Conservation (phyloP, 2,113 vertebrate species). For the Illadopsis cleaveri region DNA sequence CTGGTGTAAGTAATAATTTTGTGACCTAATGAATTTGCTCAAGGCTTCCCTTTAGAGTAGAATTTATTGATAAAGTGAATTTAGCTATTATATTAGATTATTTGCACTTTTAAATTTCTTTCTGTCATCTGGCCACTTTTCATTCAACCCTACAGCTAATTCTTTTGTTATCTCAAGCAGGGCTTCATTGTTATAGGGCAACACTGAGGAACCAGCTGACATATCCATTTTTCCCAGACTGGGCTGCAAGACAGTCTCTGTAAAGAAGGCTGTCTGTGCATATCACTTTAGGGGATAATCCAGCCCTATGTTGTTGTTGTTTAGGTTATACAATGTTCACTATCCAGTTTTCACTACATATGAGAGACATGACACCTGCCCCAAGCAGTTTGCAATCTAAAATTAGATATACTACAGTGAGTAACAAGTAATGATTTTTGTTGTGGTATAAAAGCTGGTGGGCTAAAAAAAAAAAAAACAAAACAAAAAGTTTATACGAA, state of each 20-base stretch:
- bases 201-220: neutral
- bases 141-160: neutral
- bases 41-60: neutral
- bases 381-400: constrained; percentile 6
- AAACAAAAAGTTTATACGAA: neutral
- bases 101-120: neutral
- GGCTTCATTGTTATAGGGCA: neutral
- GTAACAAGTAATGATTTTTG: neutral
- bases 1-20: neutral
- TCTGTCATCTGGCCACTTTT: neutral
- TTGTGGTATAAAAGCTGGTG: neutral
- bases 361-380: neutral
- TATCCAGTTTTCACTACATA: neutral
- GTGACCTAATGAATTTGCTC: neutral
- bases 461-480: neutral
- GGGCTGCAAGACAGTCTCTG: neutral
- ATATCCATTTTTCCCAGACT: neutral
- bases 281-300: neutral
- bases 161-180: neutral
- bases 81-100: neutral
- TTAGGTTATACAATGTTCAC: neutral
- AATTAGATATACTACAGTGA: neutral
- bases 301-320: neutral
- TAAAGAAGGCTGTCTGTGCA: neutral
- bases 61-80: neutral